Conservation (phyloP, 2,888 invertebrate species). For the Mythimna lalbum region DNA sequence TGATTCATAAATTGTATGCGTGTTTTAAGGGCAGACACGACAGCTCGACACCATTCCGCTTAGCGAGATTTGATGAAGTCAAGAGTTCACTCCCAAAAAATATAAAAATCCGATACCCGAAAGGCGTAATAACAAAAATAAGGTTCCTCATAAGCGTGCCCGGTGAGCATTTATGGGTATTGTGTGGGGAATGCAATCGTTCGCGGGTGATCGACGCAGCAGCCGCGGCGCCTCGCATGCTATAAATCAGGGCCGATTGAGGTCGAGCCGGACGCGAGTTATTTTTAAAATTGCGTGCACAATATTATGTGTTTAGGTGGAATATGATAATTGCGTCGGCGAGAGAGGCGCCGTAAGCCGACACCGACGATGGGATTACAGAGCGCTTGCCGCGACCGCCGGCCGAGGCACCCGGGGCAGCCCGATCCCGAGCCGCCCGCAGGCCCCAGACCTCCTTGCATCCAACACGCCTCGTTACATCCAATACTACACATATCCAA, state of each 20-base stretch:
- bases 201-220: slow-evolving; percentile 68
- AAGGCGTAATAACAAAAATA: slow-evolving; percentile 37
- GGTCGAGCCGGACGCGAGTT: slow-evolving; percentile 87
- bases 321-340: slow-evolving; percentile 89
- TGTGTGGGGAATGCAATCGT: slow-evolving; percentile 77
- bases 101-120: background rate
- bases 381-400: slow-evolving; percentile 77
- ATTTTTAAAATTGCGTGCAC: slow-evolving; percentile 91
- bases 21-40: slow-evolving; percentile 70
- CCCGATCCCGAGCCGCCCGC: slow-evolving; percentile 58
- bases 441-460: slow-evolving; percentile 60
- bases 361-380: slow-evolving; percentile 89
- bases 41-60: slow-evolving; percentile 53
- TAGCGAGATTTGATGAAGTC: slow-evolving; percentile 44
- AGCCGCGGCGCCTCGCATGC: slow-evolving; percentile 74
- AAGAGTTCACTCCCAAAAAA: slow-evolving; percentile 19
- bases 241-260: slow-evolving; percentile 88
- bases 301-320: slow-evolving; percentile 90
- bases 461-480: slow-evolving; percentile 75
- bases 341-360: slow-evolving; percentile 88
- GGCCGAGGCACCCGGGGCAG: slow-evolving; percentile 58
- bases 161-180: slow-evolving; percentile 72
- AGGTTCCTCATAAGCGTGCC: slow-evolving; percentile 46
- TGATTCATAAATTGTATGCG: slow-evolving; percentile 87
- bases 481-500: slow-evolving; percentile 30